These are phyloP conservation scores for Trematomus bernacchii DNA, from an alignment of 2,797 vertebrate species.

Conservation along the genomic window DNA sequence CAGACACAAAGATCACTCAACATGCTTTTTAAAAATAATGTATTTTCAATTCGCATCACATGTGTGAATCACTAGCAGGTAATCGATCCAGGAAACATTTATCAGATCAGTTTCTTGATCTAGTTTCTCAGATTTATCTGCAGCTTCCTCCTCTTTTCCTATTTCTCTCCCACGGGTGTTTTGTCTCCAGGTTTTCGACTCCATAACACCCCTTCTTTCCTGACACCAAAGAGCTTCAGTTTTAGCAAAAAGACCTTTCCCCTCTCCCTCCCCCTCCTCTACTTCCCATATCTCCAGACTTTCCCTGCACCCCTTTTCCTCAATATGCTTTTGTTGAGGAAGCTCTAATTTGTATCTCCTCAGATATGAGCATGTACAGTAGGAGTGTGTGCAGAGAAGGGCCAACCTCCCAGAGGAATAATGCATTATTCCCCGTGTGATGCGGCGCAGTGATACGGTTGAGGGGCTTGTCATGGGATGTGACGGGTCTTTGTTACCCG, in stretches of 20 bases:
- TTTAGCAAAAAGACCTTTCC: slow-evolving; percentile 50
- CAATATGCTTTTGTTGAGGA: slow-evolving; percentile 35
- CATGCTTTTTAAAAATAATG: neutral
- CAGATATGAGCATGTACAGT: slow-evolving; percentile 51
- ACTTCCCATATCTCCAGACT: neutral
- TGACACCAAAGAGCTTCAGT: slow-evolving; percentile 51
- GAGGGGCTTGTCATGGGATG: slow-evolving; percentile 63
- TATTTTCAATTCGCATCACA: neutral
- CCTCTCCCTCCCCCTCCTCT: neutral
- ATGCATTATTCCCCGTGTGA: slow-evolving; percentile 76
- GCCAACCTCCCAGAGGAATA: slow-evolving; percentile 54
- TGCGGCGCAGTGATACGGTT: slow-evolving; percentile 50
- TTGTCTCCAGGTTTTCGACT: neutral
- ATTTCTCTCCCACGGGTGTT: neutral
- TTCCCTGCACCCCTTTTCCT: slow-evolving; percentile 11
- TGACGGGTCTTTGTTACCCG: slow-evolving; percentile 78
- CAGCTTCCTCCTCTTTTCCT: slow-evolving; percentile 14
- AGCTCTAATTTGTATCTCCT: slow-evolving; percentile 63
- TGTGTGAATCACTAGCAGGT: neutral
- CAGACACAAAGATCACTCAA: neutral
- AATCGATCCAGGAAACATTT: neutral
- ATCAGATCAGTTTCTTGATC: neutral
- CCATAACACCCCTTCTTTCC: neutral
- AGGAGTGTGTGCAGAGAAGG: slow-evolving; percentile 64
- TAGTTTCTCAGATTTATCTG: slow-evolving; percentile 28